Percentiles rank a stretch among this genome's conserved stretches.
phyloP scores from a whole-genome alignment of 2,797 vertebrate species.

The Gouania willdenowi region DNA sequence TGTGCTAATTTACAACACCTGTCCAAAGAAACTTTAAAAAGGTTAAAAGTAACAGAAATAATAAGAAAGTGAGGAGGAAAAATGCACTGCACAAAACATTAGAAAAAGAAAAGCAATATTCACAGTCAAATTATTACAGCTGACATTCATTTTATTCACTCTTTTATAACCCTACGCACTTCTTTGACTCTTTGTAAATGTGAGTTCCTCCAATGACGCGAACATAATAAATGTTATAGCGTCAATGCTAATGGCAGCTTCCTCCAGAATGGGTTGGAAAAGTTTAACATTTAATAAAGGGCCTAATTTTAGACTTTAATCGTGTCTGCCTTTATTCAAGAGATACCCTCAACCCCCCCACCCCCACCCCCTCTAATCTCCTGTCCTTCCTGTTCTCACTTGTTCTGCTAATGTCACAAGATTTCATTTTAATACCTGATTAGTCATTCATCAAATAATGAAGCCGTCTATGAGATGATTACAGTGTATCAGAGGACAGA shows the following conservation, averaged over 20 bases:
- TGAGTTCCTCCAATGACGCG: conserved; percentile 8
- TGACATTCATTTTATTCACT: not conserved
- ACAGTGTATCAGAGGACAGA: conserved; percentile 17
- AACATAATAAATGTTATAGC: conserved; percentile 57
- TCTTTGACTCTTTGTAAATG: not conserved
- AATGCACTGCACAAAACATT: too few species aligned
- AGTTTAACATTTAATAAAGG: conserved; percentile 80
- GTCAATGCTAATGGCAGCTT: conserved; percentile 56
- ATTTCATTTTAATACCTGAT: conserved; percentile 81
- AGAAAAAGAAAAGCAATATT: too few species aligned
- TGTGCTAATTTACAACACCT: too few species aligned
- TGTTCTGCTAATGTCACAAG: conserved; percentile 66
- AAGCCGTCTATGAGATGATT: conserved; percentile 42
- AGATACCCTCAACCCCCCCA: conserved; percentile 50
- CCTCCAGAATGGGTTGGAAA: conserved; percentile 65
- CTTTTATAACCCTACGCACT: too few species aligned
- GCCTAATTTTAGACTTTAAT: conserved; percentile 79
- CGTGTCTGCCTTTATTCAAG: conserved; percentile 63
- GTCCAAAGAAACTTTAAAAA: too few species aligned
- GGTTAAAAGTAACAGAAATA: too few species aligned
- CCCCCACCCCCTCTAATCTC: conserved; percentile 41
- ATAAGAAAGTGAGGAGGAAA: too few species aligned
- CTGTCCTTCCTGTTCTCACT: conserved; percentile 73
- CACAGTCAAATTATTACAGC: too few species aligned
- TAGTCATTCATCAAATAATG: conserved; percentile 76